Conservation (phyloP, 2,888 invertebrate species). For the Eubasilissa splendida region DNA sequence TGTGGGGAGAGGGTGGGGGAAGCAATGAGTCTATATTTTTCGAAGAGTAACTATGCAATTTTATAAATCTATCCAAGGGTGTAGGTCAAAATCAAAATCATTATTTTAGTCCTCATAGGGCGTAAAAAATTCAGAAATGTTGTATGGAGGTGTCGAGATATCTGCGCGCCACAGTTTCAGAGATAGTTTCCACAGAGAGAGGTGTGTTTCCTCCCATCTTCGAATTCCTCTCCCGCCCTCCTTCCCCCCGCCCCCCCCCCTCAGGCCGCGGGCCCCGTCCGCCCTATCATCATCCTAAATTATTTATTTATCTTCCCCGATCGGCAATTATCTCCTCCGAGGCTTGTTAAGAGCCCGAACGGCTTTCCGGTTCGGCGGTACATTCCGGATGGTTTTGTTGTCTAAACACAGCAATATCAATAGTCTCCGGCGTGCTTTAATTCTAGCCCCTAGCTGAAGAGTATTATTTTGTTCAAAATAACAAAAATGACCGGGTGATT, state of each 20-base stretch:
- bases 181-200: neutral
- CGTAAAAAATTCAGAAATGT: neutral
- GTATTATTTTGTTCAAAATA: neutral
- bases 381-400: neutral
- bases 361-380: conserved; percentile 27
- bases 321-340: conserved; percentile 57
- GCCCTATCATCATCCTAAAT: conserved; percentile 57
- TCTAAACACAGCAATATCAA: conserved; percentile 10
- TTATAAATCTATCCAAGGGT: no score
- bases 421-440: no score
- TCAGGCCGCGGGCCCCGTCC: conserved; percentile 35
- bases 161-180: conserved; percentile 11
- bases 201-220: conserved; percentile 11
- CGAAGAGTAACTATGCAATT: no score
- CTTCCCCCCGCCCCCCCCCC: conserved; percentile 11
- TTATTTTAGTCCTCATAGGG: no score
- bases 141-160: neutral
- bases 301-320: conserved; percentile 58
- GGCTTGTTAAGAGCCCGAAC: conserved; percentile 48
- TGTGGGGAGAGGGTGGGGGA: no score
- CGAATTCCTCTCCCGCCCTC: conserved; percentile 26
- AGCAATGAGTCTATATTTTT: no score
- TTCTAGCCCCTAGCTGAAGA: neutral
- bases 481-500: neutral
- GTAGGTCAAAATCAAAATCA: no score